These are phyloP conservation scores for Platichthys flesus DNA, from an alignment of 2,113 vertebrate genomes.

Conservation along the genomic window DNA sequence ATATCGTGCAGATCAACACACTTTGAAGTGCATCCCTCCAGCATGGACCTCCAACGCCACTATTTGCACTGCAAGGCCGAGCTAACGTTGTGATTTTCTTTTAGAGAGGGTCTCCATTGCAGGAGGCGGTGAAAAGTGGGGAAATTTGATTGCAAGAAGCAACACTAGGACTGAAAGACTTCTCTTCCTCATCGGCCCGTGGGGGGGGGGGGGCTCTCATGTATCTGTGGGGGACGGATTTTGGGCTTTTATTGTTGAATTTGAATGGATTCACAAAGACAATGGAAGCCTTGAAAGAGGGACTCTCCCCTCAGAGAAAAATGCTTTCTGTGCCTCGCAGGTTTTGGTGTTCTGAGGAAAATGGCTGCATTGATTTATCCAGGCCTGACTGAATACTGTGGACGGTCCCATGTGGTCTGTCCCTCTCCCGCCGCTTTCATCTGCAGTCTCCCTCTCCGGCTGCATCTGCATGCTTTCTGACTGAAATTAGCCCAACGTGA, in stretches of 20 bases:
- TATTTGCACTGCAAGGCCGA: conserved; percentile 45
- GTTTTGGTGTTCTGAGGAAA: conserved; percentile 63
- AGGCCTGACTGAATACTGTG: conserved; percentile 36
- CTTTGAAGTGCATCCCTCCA: conserved; percentile 23
- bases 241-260: conserved; percentile 68
- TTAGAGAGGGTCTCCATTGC: not conserved
- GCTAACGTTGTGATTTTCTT: conserved; percentile 15
- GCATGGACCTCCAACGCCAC: conserved; percentile 2
- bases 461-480: conserved; percentile 60
- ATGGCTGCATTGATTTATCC: conserved; percentile 53
- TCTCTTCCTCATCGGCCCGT: conserved; percentile 44
- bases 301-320: conserved; percentile 56
- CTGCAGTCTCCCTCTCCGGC: conserved; percentile 42
- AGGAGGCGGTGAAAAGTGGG: conserved; percentile 27
- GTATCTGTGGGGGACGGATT: conserved; percentile 52
- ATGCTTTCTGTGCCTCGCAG: conserved; percentile 52
- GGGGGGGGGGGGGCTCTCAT: conserved; percentile 51
- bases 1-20: not conserved
- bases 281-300: conserved; percentile 55
- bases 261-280: conserved; percentile 68
- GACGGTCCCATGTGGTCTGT: conserved; percentile 47
- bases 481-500: conserved; percentile 65
- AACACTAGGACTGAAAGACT: conserved; percentile 1
- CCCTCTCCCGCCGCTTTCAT: conserved; percentile 55
- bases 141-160: too few relatives aligned